Percentiles rank a stretch among this genome's conserved stretches.
These are phyloP conservation scores for Lytechinus pictus DNA, from an alignment of 35 echinoderm and acorn worm species.

Conservation along the genomic window DNA sequence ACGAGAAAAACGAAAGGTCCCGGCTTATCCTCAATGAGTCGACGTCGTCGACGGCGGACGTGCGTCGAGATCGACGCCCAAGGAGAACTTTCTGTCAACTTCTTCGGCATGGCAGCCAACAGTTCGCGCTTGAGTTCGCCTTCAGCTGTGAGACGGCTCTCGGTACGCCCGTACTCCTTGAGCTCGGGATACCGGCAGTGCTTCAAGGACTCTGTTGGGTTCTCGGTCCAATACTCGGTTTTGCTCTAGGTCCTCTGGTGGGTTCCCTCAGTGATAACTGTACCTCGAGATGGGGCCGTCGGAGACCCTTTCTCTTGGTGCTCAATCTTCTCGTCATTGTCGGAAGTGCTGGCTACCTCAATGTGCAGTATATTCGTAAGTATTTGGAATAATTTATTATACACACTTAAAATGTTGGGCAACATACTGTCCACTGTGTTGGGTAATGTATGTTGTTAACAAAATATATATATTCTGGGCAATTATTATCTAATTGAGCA, in stretches of 20 bases:
- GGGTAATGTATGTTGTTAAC: too few relatives aligned
- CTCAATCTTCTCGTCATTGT: constrained; percentile 68
- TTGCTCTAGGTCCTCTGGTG: constrained; percentile 64
- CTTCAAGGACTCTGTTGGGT: constrained; percentile 85
- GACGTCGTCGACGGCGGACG: not conserved
- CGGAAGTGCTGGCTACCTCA: constrained; percentile 75
- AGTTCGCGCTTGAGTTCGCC: constrained; percentile 66
- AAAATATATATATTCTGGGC: too few relatives aligned
- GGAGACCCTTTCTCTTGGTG: constrained; percentile 75
- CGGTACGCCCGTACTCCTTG: constrained; percentile 69
- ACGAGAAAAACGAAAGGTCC: not conserved
- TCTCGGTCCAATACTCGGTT: constrained; percentile 72
- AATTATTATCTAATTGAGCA: too few relatives aligned
- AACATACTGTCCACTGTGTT: too few relatives aligned
- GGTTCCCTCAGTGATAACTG: constrained; percentile 86
- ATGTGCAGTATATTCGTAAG: constrained; percentile 77
- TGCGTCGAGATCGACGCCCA: not conserved
- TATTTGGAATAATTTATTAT: not conserved
- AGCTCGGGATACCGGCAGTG: constrained; percentile 68
- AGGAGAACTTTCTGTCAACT: constrained; percentile 31
- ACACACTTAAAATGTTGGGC: too few relatives aligned
- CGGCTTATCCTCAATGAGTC: not conserved
- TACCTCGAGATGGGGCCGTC: constrained; percentile 66
- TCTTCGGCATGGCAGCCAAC: not conserved
- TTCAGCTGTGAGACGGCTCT: constrained; percentile 87